Evolutionary conservation across 2,113 vertebrate species (phyloP).

Genomic region (Petaurus breviceps): DNA sequence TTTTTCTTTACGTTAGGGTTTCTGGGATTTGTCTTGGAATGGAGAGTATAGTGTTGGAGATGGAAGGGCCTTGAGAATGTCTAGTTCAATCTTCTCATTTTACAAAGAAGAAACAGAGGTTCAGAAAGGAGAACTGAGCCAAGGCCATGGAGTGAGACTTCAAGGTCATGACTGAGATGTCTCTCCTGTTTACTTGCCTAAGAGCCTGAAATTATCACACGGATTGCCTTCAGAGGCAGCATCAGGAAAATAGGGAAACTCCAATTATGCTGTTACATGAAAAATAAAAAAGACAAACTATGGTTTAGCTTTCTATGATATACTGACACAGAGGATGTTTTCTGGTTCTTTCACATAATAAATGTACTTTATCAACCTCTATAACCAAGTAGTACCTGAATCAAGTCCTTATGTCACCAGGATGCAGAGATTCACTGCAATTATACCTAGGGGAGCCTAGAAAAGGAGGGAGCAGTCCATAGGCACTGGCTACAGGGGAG

Average conservation of each 20-base stretch:
- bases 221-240: background rate
- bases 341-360: background rate
- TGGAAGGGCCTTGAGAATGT: background rate
- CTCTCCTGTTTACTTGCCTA: background rate
- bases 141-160: background rate
- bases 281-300: background rate
- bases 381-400: background rate
- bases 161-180: background rate
- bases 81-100: background rate
- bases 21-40: background rate
- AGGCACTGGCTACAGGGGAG: background rate
- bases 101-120: background rate
- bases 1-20: background rate
- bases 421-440: background rate
- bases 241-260: background rate
- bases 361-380: background rate
- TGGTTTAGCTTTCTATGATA: background rate
- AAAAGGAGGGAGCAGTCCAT: background rate
- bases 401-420: background rate
- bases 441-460: background rate
- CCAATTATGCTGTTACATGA: background rate
- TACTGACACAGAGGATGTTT: background rate
- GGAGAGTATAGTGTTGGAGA: background rate
- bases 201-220: background rate
- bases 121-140: background rate